Evolutionary conservation across 2,113 vertebrate genomes (phyloP), one percentile per base, ranked within the genome.

Genomic region (Lasiurus cinereus): DNA sequence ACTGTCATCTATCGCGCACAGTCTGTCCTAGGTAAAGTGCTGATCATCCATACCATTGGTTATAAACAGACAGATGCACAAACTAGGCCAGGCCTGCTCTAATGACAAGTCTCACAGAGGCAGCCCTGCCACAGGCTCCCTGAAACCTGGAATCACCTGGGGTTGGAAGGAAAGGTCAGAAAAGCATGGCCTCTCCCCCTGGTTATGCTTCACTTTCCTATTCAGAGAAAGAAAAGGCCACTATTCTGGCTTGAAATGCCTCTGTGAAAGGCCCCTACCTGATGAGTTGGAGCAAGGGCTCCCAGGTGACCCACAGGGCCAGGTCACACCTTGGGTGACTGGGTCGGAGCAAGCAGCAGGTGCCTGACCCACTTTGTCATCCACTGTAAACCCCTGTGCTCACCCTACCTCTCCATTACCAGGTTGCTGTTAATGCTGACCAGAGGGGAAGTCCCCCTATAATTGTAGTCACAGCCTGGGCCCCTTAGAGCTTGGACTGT

Each of bases 301-400:
- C 46, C 46, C 0, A 0, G 64, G 24, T 36, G 70, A 83, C 77
- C 77, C 93, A 33, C 15, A 46, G 52, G 76, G 33, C 73, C n/a
- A 33, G 88, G 82, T 39, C 67, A 77, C 2, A 7, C 52, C 24
- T 24, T 29, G 19, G 50, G 22, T n/a, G 31, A 73, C 67, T 10
- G 39, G 54, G 21, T 2, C 1, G 39, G 48, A 18, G 12, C 7
- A 22, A 62, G 52, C 21, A 33, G 64, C 1, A 0, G 39, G 43
- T 27, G 5, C 14, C 0, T 79, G 83, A 93, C 93, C 86, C 59
- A 86, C 56, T 93, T 77, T 70, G 29, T 83, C 15, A 70, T 73
- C 11, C 48, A 48, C 33, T 82, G 82, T 73, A 96, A 85, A 43
- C 31, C 3, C 74, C 52, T 74, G 48, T 18, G 6, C 31, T 62